Conservation (phyloP, 2,888 invertebrate species). For the Hecatera dysodea region DNA sequence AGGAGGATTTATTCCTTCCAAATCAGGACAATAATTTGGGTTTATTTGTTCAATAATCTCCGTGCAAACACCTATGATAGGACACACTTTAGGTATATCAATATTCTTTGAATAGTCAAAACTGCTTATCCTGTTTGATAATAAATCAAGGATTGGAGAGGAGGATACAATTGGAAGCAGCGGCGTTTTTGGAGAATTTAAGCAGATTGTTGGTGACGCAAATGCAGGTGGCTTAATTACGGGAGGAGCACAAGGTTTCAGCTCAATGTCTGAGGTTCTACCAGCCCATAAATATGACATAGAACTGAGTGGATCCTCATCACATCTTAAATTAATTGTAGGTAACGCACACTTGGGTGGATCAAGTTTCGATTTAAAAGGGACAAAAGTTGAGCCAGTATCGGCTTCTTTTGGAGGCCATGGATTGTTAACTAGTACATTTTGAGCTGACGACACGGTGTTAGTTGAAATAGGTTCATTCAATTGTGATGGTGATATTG, state of each 20-base stretch:
- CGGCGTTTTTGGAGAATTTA: neutral
- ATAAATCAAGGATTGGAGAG: neutral
- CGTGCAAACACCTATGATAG: neutral
- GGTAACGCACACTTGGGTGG: neutral
- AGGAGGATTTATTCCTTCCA: neutral
- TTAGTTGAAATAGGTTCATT: neutral
- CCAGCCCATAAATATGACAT: neutral
- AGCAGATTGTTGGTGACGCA: neutral
- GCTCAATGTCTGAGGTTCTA: neutral
- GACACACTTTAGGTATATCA: neutral
- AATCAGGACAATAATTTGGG: neutral
- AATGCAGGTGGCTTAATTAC: neutral
- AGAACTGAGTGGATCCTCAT: neutral
- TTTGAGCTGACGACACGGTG: neutral
- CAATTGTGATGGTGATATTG: neutral
- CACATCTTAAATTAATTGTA: too few species aligned
- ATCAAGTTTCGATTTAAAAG: neutral
- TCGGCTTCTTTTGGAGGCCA: neutral
- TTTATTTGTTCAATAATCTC: neutral
- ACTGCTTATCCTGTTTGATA: neutral
- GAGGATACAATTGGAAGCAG: neutral
- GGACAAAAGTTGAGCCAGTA: neutral
- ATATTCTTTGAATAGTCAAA: slow-evolving; percentile 1
- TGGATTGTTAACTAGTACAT: neutral
- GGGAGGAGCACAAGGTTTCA: neutral